These are phyloP conservation scores for Anarrhichthys ocellatus DNA, from an alignment of 2,113 vertebrate genomes.

Conservation along the genomic window DNA sequence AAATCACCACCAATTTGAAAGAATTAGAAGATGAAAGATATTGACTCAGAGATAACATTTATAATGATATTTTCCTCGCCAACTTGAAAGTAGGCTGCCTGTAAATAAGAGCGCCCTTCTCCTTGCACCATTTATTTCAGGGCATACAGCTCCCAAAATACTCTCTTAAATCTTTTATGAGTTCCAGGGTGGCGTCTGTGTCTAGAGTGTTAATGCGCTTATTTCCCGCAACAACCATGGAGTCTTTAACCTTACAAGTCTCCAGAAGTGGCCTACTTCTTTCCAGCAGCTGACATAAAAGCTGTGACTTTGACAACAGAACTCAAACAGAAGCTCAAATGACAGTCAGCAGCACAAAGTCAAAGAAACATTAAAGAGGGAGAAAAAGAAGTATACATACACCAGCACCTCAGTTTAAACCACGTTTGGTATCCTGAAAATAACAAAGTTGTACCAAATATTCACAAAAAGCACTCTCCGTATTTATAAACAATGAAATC, in stretches of 20 bases:
- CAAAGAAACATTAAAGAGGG: conserved; percentile 32
- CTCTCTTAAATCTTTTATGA: conserved; percentile 81
- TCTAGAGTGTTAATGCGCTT: conserved; percentile 73
- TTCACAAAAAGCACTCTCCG: conserved; percentile 14
- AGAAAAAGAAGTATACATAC: conserved; percentile 26
- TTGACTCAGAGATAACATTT: conserved; percentile 15
- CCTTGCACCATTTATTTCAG: conserved; percentile 70
- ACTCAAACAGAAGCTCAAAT: conserved; percentile 6
- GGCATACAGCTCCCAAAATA: conserved; percentile 79
- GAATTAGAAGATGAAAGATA: neutral
- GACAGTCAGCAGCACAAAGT: conserved; percentile 27
- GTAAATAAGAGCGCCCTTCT: conserved; percentile 71
- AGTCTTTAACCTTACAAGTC: conserved; percentile 77
- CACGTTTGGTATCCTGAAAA: conserved; percentile 26
- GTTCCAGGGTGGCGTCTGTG: conserved; percentile 69
- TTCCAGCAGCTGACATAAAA: conserved; percentile 52
- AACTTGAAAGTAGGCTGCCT: conserved; percentile 68
- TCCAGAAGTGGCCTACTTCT: conserved; percentile 68
- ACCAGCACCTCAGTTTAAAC: conserved; percentile 12
- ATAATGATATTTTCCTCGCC: conserved; percentile 20
- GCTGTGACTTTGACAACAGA: conserved; percentile 55
- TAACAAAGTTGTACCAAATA: conserved; percentile 22
- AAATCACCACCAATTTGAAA: neutral
- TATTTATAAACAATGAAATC: conserved; percentile 10
- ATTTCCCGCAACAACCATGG: conserved; percentile 68